Base-by-base conservation (phyloP, 2,888 invertebrate species). In the Archips crataeganus region DNA sequence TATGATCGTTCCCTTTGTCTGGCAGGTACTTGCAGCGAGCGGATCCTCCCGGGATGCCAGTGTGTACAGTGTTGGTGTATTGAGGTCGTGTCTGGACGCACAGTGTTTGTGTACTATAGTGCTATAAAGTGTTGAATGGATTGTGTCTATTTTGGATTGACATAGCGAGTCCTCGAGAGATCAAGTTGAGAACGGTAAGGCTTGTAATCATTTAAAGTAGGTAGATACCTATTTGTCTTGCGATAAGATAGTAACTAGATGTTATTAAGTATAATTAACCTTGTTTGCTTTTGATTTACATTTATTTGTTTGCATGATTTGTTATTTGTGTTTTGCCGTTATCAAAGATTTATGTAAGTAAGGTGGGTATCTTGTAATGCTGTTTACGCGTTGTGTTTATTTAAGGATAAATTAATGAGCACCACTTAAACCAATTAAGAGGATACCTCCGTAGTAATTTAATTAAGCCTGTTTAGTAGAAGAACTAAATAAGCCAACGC, bases 111-210 rank as follows among this genome's bases (percentile, higher is more conserved):
- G 94, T 89, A 88, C 89, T 88, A 90, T 87, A 92, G 93, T 93
- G 92, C 88, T 82, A 82, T 84, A 85, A 68, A 87, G 94, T 94
- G 93, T 85, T 94, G 92, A 85, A 92, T 92, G 93, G 90, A 93
- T 94, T 94, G 94, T 93, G 93, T 88, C 84, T 86, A 81, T 85
- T 88, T 93, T 91, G 94, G 94, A 94, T 94, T 94, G 91, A 90
- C 90, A 90, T 85, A 90, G 90, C 89, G 88, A 89, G 88, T 94
- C 93, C 87, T 90, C 92, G 85, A 84, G 90, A 92, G 89, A 91
- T 82, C 90, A 86, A 92, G 87, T 90, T 90, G 92, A 91, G 92
- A 93, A 93, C 92, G 94, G 94, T 94, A 80, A 92, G 92, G 82
- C 78, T 74, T 75, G 79, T 80, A 77, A 74, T 74, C 74, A 64